Percentiles rank a stretch among this genome's conserved stretches.
phyloP scores from a whole-genome alignment of 2,888 invertebrate genomes.

The Phlogophora meticulosa region DNA sequence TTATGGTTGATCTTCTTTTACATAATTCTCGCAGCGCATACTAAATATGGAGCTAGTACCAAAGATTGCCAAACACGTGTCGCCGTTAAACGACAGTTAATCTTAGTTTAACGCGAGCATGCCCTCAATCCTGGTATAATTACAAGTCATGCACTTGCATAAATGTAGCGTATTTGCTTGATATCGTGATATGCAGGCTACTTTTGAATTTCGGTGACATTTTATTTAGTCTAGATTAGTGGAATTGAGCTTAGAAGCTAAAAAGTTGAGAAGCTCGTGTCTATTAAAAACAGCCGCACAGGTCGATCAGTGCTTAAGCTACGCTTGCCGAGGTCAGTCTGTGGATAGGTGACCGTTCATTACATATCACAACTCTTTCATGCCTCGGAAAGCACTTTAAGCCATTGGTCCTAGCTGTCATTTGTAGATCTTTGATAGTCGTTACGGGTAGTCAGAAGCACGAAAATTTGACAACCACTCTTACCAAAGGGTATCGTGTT shows the following conservation, averaged over 20 bases:
- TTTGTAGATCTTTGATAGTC: too few relatives aligned
- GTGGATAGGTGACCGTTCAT: too few relatives aligned
- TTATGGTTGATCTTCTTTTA: conserved; percentile 1
- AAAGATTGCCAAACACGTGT: conserved; percentile 80
- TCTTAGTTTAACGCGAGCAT: conserved; percentile 71
- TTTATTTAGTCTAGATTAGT: neutral
- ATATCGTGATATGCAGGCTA: neutral
- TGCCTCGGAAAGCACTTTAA: too few relatives aligned
- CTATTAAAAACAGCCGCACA: too few relatives aligned
- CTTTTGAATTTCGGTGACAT: neutral
- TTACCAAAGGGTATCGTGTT: too few relatives aligned
- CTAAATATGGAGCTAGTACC: conserved; percentile 38
- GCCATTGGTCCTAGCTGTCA: too few relatives aligned
- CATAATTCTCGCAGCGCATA: conserved; percentile 42
- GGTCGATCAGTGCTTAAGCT: too few relatives aligned
- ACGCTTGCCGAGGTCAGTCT: too few relatives aligned
- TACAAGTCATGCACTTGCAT: conserved; percentile 63
- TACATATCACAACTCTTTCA: too few relatives aligned
- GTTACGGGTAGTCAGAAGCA: too few relatives aligned
- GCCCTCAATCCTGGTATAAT: conserved; percentile 55
- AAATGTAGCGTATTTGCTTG: conserved; percentile 37
- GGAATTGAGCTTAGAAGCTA: neutral
- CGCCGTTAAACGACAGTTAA: conserved; percentile 75
- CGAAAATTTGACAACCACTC: too few relatives aligned
- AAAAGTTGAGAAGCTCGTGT: too few relatives aligned